A percentile compares a stretch with the other conserved stretches of the same genome.
phyloP scores from a whole-genome alignment of 2,888 invertebrate species.

The Nomada ruficornis region DNA sequence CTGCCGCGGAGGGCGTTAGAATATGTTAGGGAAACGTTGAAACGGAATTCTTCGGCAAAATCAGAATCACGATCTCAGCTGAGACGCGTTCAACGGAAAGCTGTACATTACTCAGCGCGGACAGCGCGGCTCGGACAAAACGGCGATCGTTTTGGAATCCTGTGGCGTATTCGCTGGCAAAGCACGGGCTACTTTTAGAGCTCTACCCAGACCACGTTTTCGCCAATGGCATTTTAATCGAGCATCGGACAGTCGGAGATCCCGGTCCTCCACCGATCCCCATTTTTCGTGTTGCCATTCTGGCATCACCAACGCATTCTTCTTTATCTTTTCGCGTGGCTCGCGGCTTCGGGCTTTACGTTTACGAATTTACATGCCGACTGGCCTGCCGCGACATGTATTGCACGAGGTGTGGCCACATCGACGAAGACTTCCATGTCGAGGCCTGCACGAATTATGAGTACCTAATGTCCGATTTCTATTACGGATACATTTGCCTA shows the following conservation, averaged over 20 bases:
- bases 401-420: slow-evolving; percentile 71
- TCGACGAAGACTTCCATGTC: slow-evolving; percentile 22
- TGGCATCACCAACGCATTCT: slow-evolving; percentile 27
- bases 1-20: not conserved
- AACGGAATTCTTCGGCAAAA: not conserved
- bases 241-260: slow-evolving; percentile 45
- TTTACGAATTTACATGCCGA: slow-evolving; percentile 71
- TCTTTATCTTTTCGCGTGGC: slow-evolving; percentile 43
- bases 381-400: slow-evolving; percentile 56
- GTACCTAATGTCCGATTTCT: not conserved
- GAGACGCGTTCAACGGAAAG: not conserved
- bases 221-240: slow-evolving; percentile 66
- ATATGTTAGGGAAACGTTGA: not conserved
- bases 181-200: slow-evolving; percentile 10
- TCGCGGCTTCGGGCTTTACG: slow-evolving; percentile 51
- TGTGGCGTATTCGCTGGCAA: slow-evolving; percentile 9
- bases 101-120: not conserved
- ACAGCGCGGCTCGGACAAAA: slow-evolving; percentile 3
- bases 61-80: not conserved
- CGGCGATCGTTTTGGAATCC: slow-evolving; percentile 13
- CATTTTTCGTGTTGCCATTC: not conserved
- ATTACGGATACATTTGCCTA: no score
- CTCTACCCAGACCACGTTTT: slow-evolving; percentile 39
- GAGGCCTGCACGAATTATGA: not conserved
- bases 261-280: slow-evolving; percentile 16